These are phyloP conservation scores for Anodontia alba DNA, from an alignment of 2,888 invertebrate species.

Conservation along the genomic window DNA sequence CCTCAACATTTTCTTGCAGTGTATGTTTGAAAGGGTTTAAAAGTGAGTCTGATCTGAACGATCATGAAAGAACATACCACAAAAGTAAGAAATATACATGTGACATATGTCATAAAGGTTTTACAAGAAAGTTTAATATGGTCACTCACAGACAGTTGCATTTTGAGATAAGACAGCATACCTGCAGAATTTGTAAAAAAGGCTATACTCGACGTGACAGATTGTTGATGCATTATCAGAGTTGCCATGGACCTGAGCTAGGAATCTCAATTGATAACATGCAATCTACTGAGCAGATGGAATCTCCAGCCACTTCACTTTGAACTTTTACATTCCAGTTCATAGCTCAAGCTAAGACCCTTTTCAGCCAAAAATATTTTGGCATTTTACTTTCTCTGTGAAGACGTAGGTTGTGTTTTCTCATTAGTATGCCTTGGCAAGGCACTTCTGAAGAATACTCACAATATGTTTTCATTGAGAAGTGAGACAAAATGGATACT, in stretches of 20 bases:
- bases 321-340: too few relatives aligned
- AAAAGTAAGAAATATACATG: background rate
- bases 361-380: too few relatives aligned
- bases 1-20: background rate
- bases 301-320: background rate
- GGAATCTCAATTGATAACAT: background rate
- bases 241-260: background rate
- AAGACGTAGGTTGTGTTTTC: too few relatives aligned
- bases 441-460: too few relatives aligned
- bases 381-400: too few relatives aligned
- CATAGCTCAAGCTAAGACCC: too few relatives aligned
- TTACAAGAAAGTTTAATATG: slow-evolving; percentile 7
- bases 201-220: background rate
- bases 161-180: background rate
- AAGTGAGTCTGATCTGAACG: background rate
- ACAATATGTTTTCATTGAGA: too few relatives aligned
- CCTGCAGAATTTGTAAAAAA: background rate
- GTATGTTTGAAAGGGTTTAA: background rate
- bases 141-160: background rate
- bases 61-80: background rate
- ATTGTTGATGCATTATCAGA: background rate
- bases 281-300: background rate
- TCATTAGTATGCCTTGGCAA: too few relatives aligned
- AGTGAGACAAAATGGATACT: too few relatives aligned
- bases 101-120: background rate